Base-by-base conservation (phyloP, 2,797 vertebrate genomes). In the Discoglossus pictus region DNA sequence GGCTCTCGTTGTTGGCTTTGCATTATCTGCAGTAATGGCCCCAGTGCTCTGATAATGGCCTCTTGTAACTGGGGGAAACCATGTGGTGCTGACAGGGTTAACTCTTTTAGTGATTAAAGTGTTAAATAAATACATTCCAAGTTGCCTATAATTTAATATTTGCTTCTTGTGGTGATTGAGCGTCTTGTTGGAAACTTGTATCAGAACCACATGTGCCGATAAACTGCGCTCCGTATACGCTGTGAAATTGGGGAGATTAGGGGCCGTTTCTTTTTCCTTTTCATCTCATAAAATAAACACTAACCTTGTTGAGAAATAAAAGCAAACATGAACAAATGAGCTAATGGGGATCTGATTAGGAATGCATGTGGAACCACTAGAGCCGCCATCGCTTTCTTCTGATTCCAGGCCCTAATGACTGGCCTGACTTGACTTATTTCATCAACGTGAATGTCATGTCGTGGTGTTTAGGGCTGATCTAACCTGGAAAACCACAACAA, bases 301-400 rank as follows among this genome's bases (percentile, higher is more conserved):
- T 48, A 73, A 75, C 72, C 73, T 65, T 46, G 20, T 48, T 44
- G 51, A 52, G 42, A 68, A 59, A 63, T 62, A 68, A 68, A 73
- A 59, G 23, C 61, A 74, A 75, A 79, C 61, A 68, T 74, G 73
- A 72, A 75, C 73, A 68, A 47, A 16, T 70, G 40, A 59, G 55
- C 73, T 73, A 78, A 74, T 70, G 73, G 66, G 42, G 58, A 65
- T 75, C 67, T 75, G 74, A 68, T 70, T 70, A 58, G 58, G 40
- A 50, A 64, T 59, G 56, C 23, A 25, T 1, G 47, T 0, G 1
- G 39, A 36, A 62, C 61, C 18, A 0, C 63, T 74, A 51, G 7
- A 36, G 0, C 17, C 23, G 12, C 48, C 38, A 35, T 23, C 73
- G 25, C 74, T 76, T 58, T 61, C n/a, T 70, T 77, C 61, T 61